Evolutionary conservation across 2,113 vertebrate species (phyloP), one percentile per base, ranked within the genome.

Genomic region (Etheostoma spectabile): DNA sequence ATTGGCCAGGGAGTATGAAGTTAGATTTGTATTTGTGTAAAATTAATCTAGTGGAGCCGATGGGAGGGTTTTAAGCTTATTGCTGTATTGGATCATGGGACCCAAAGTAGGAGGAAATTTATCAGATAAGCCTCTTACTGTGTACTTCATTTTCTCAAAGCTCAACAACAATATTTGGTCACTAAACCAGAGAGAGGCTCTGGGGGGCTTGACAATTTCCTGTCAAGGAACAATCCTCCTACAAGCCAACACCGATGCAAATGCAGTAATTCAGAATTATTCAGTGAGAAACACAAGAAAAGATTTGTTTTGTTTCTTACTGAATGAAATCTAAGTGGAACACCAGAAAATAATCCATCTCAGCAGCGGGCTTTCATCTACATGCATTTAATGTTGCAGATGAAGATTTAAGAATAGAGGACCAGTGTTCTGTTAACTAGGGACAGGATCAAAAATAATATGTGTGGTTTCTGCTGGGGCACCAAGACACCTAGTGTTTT

Each of bases 111-210:
- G 79, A 70, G 80, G 86, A 87, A 86, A 91, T 91, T 84, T 71
- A 89, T 91, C 89, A 88, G 87, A 91, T 93, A 91, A 93, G 89
- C 92, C 74, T 89, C 92, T 91, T 92, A 91, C 57, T 78, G 88
- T 82, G 75, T 72, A 67, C 80, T 87, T 91, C 89, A 87, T 87
- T 91, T 87, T 74, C 84, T 81, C 88, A 57, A n/a, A 83, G 85
- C 90, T 65, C 72, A 51, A 77, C 57, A 60, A 88, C 84, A 89
- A 81, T 87, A 85, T 90, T 88, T 16, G 63, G 72, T 73, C 83
- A 81, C 74, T 80, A 82, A 89, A 85, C 55, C 80, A 64, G 69
- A 80, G 72, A n/a, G 83, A 72, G 59, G 66, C 80, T 82, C 86
- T 64, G 64, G 81, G 75, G 71, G 66, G 57, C n/a, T 38, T 38